Conservation (phyloP, 2,797 vertebrate genomes). For the Etheostoma nigrum region DNA sequence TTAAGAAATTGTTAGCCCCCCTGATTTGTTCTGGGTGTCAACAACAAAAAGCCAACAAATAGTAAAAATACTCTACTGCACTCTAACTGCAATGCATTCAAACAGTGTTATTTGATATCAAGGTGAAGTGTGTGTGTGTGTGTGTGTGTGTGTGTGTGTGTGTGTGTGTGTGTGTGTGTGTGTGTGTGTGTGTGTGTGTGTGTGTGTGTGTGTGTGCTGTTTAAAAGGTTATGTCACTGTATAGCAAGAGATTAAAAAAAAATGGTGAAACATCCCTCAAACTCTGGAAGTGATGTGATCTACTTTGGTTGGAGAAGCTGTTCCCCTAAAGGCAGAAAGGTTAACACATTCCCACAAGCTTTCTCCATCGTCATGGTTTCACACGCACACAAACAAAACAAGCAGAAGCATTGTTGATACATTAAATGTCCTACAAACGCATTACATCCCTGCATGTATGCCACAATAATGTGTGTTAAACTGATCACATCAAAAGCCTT, state of each 20-base stretch:
- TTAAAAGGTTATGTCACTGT: slow-evolving; percentile 14
- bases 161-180: too few species aligned
- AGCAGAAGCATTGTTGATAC: slow-evolving; percentile 16
- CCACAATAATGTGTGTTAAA: background rate
- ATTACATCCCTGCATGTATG: slow-evolving; percentile 21
- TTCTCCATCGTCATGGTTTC: slow-evolving; percentile 64
- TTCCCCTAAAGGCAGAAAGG: slow-evolving; percentile 59
- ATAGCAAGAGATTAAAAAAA: slow-evolving; percentile 19
- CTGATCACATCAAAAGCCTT: slow-evolving; percentile 32
- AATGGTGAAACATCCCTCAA: slow-evolving; percentile 19
- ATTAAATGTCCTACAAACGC: slow-evolving; percentile 5
- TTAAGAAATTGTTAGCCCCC: background rate
- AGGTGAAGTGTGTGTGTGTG: background rate
- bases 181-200: slow-evolving; percentile 1
- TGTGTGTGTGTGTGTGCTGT: background rate
- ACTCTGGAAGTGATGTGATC: slow-evolving; percentile 12
- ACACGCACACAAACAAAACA: slow-evolving; percentile 3
- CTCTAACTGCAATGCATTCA: background rate
- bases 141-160: too few species aligned
- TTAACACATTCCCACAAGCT: slow-evolving; percentile 69
- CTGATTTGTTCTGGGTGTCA: background rate
- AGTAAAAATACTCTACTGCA: background rate
- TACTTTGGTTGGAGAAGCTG: slow-evolving; percentile 32
- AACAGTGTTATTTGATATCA: slow-evolving; percentile 8
- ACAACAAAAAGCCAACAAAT: background rate